phyloP scores from a whole-genome alignment of 2,888 invertebrate genomes.

The Gisinianus flammeolus region DNA sequence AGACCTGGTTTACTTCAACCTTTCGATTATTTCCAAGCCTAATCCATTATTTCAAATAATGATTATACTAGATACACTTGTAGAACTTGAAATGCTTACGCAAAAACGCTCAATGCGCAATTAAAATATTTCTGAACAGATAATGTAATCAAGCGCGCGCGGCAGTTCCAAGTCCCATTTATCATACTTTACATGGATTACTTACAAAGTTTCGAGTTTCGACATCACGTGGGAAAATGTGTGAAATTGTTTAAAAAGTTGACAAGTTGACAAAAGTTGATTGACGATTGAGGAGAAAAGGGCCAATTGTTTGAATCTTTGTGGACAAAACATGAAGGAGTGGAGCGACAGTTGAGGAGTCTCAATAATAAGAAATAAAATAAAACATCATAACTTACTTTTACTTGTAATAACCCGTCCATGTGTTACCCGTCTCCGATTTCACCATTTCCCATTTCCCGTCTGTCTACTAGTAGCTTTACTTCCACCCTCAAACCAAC shows the following conservation, averaged over 20 bases:
- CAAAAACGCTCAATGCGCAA: too few species aligned
- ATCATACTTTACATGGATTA: too few species aligned
- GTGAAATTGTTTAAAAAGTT: neutral
- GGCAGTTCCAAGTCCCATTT: too few species aligned
- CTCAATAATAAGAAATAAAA: neutral
- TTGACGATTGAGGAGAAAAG: neutral
- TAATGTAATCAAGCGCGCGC: too few species aligned
- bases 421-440: neutral
- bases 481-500: neutral
- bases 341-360: neutral
- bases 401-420: neutral
- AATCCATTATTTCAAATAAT: too few species aligned
- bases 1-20: too few species aligned
- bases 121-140: too few species aligned
- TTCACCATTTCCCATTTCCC: neutral
- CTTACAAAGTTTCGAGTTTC: too few species aligned
- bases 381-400: conserved; percentile 17
- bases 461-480: neutral
- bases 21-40: too few species aligned
- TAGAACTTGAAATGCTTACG: too few species aligned
- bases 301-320: too few species aligned
- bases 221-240: neutral
- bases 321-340: neutral
- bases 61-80: too few species aligned
- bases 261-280: neutral